phyloP scores from a whole-genome alignment of 2,888 invertebrate species.

The Conchocele bisecta region DNA sequence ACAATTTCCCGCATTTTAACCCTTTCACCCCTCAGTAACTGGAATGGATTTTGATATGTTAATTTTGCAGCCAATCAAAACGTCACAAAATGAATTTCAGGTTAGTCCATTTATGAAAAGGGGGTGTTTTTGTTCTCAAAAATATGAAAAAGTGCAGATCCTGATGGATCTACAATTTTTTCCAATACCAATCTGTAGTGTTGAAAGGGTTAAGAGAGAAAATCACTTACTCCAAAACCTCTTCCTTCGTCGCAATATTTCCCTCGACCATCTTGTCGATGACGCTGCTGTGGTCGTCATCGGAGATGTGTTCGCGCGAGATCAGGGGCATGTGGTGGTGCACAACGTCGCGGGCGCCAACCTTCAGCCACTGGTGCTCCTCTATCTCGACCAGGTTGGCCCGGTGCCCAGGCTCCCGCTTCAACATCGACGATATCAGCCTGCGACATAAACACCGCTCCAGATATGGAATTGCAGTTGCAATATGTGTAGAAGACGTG shows the following conservation, averaged over 20 bases:
- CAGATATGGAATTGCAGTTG: neutral
- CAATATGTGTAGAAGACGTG: too few species aligned
- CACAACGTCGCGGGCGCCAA: constrained; percentile 58
- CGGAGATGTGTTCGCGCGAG: constrained; percentile 93
- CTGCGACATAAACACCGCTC: constrained; percentile 83
- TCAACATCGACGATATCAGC: constrained; percentile 95
- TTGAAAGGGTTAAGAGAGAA: too few species aligned
- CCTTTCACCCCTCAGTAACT: too few species aligned
- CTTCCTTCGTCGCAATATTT: constrained; percentile 95
- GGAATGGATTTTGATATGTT: too few species aligned
- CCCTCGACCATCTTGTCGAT: constrained; percentile 98
- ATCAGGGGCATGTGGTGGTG: constrained; percentile 87
- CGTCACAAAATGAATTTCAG: too few species aligned
- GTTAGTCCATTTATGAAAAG: too few species aligned
- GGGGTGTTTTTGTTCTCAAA: too few species aligned
- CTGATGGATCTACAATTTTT: too few species aligned
- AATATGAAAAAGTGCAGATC: too few species aligned
- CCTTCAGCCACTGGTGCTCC: constrained; percentile 89
- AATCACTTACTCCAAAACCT: constrained; percentile 91
- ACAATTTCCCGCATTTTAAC: too few species aligned
- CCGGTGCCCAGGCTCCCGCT: constrained; percentile 95
- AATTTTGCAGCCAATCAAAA: too few species aligned
- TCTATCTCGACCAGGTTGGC: constrained; percentile 94
- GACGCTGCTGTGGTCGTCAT: constrained; percentile 95
- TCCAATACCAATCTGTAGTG: too few species aligned